A percentile compares a stretch with the other conserved stretches of the same genome.
phyloP scores from a whole-genome alignment of 2,797 vertebrate species.

The Helarctos malayanus region DNA sequence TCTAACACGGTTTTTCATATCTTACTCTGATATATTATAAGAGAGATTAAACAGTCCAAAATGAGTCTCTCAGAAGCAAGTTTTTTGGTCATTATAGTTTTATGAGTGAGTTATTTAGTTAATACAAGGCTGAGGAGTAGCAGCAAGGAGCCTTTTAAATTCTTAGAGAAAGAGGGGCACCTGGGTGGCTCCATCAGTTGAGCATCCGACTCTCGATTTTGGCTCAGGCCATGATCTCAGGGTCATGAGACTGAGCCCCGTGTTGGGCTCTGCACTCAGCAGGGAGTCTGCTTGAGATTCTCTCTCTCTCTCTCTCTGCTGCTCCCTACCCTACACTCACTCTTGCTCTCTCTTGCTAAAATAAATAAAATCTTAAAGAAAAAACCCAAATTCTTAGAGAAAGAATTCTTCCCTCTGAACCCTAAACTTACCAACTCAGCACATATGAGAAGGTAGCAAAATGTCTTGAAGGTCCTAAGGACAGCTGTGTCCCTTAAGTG shows the following conservation, averaged over 20 bases:
- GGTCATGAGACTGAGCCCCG: too few relatives aligned
- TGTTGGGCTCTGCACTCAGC: too few relatives aligned
- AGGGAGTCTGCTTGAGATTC: too few relatives aligned
- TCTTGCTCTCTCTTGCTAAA: too few relatives aligned
- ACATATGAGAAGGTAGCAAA: not conserved
- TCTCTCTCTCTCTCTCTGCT: too few relatives aligned
- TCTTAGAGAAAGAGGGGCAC: not conserved
- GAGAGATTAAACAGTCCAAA: not conserved
- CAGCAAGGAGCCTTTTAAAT: not conserved
- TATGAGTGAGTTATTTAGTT: not conserved
- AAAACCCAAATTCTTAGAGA: not conserved
- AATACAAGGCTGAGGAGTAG: not conserved
- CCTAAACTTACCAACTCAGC: not conserved
- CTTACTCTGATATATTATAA: constrained; percentile 8
- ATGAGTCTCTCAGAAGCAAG: constrained; percentile 18
- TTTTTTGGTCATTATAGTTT: constrained; percentile 16
- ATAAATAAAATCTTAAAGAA: too few relatives aligned
- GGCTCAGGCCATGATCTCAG: too few relatives aligned
- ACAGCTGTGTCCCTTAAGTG: not conserved
- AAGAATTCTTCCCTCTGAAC: not conserved
- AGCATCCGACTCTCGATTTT: too few relatives aligned
- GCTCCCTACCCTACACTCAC: too few relatives aligned
- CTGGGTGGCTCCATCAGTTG: too few relatives aligned
- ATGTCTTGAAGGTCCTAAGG: not conserved
- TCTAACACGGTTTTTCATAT: not conserved